These are phyloP conservation scores for Patella ulyssiponensis DNA, from an alignment of 2,888 invertebrate genomes.

Conservation along the genomic window DNA sequence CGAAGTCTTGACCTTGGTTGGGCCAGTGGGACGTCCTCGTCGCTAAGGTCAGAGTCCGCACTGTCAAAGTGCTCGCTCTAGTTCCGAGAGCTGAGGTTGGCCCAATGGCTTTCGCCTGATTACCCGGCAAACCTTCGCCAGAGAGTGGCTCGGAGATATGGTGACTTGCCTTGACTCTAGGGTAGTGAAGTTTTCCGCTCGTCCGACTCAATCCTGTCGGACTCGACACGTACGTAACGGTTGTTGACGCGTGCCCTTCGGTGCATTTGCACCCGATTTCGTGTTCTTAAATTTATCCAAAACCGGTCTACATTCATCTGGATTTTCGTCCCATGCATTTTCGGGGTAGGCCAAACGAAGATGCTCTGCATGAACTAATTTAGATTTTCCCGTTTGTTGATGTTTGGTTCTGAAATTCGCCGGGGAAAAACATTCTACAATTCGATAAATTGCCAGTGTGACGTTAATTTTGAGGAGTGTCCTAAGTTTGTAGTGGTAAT, in stretches of 20 bases:
- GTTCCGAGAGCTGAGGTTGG: too few species aligned
- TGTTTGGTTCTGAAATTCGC: slow-evolving; percentile 1
- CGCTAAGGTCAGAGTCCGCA: too few species aligned
- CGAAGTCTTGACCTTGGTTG: too few species aligned
- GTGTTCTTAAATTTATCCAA: not conserved
- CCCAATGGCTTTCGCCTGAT: too few species aligned
- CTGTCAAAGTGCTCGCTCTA: too few species aligned
- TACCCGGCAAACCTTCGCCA: too few species aligned
- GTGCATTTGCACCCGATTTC: not conserved
- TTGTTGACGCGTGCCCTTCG: not conserved
- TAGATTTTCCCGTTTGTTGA: slow-evolving; percentile 10
- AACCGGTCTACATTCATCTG: not conserved
- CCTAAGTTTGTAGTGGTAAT: not conserved
- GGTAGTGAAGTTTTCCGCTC: not conserved
- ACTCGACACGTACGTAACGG: not conserved
- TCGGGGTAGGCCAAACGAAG: not conserved
- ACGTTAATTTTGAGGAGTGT: not conserved
- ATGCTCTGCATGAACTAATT: slow-evolving; percentile 13
- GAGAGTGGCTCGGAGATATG: too few species aligned
- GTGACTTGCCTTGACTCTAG: too few species aligned
- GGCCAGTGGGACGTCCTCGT: too few species aligned
- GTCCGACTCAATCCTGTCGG: not conserved
- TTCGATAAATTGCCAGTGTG: not conserved
- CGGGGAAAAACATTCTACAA: slow-evolving; percentile 6
- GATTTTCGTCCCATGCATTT: slow-evolving; percentile 4